Base-by-base conservation (phyloP, 1,140 invertebrate genomes). In the Drosophila mayri region DNA sequence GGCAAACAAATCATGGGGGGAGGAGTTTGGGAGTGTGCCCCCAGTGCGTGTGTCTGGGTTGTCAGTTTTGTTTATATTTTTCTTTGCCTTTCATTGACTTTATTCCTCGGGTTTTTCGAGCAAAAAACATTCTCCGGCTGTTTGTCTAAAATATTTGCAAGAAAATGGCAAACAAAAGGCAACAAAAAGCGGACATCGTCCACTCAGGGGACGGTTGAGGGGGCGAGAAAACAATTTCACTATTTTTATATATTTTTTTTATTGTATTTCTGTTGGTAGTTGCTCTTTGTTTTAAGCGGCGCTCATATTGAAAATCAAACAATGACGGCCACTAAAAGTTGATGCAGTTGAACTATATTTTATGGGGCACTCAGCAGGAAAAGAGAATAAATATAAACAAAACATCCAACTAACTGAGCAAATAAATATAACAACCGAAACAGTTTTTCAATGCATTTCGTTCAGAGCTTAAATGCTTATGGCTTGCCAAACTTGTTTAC, bases 21-120 rank as follows among this genome's bases (percentile, higher is more conserved):
- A 47, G 60, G 55, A 44, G 18, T 57, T 37, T 16, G 37, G 11
- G 65, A 14, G 43, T 55, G 37, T 63, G 38, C 20, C 35, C 35
- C 22, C 20, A 46, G 37, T 70, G 1, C 20, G 14, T 71, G 25
- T 43, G 54, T 16, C 50, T 44, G 64, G 16, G 47, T 20, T 65
- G 46, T 79, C 74, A 58, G 79, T 76, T 88, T 79, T 88, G 84
- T 88, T 88, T 87, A 84, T 88, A 64, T 87, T 88, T 88, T 88
- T 76, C 80, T 88, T 83, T 83, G 79, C 76, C 83, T 88, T 88
- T 79, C 83, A 88, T 87, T 88, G 84, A 79, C 84, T 87, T 86
- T 68, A 68, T 76, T 76, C 16, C 73, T 59, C 25, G 47, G 72
- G 73, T 44, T 46, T 46, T 46, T 44, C 49, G 18, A 22, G 52